A percentile compares a stretch with the other conserved stretches of the same genome.
Evolutionary conservation across 37 sponge, comb jelly and placozoan species (phyloP).

Genomic region (Theonella swinhoei): DNA sequence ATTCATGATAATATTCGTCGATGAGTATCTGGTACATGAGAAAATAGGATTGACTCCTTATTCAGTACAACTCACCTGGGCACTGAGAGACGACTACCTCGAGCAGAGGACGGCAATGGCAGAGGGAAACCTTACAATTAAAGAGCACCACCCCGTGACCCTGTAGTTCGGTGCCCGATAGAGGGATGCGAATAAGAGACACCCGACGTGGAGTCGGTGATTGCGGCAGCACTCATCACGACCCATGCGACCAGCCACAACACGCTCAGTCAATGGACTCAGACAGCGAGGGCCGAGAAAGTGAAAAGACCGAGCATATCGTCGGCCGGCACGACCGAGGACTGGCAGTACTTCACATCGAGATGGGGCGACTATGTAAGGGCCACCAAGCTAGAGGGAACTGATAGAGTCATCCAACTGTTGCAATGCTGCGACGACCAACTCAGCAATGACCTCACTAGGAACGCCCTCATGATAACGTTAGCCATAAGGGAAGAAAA

Average conservation of each 20-base stretch:
- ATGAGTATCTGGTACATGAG: background rate
- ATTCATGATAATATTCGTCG: conserved; percentile 15
- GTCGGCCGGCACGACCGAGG: conserved; percentile 38
- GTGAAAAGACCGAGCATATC: conserved; percentile 41
- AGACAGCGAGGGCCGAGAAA: conserved; percentile 17
- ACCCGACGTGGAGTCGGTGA: conserved; percentile 23
- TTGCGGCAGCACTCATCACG: conserved; percentile 54
- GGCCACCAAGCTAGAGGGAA: conserved; percentile 18
- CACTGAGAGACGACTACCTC: background rate
- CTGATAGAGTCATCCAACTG: conserved; percentile 28
- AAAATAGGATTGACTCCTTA: background rate
- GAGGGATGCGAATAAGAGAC: conserved; percentile 36
- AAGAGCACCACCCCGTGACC: conserved; percentile 27
- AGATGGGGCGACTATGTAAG: conserved; percentile 44
- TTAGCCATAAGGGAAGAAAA: conserved; percentile 25
- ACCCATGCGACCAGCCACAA: conserved; percentile 22
- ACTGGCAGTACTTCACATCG: conserved; percentile 46
- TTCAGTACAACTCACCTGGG: conserved; percentile 1
- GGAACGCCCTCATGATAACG: conserved; percentile 25
- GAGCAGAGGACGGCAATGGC: background rate
- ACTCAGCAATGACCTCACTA: conserved; percentile 50
- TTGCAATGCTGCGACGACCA: conserved; percentile 48
- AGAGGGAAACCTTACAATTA: conserved; percentile 14
- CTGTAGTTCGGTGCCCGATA: conserved; percentile 21
- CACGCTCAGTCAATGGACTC: background rate